phyloP scores from a whole-genome alignment of 2,888 invertebrate species.

The Orchesellides sinensis region DNA sequence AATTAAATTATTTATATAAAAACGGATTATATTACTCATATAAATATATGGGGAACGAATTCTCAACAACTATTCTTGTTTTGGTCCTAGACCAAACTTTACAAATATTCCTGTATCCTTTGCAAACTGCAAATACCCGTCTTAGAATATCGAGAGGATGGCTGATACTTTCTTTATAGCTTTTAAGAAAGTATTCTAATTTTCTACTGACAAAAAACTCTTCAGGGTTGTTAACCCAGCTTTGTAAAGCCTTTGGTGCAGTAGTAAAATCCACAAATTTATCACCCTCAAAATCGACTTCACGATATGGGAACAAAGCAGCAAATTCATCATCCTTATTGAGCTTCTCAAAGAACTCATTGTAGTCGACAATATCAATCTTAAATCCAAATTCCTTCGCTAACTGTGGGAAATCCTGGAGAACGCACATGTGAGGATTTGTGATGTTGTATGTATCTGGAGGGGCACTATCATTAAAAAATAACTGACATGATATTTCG shows the following conservation, averaged over 20 bases:
- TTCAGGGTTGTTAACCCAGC: constrained; percentile 51
- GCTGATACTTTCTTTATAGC: constrained; percentile 25
- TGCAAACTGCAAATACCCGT: constrained; percentile 55
- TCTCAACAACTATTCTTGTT: too few relatives aligned
- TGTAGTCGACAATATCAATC: constrained; percentile 52
- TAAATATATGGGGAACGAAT: too few relatives aligned
- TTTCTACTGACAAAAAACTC: constrained; percentile 52
- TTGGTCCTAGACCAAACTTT: constrained; percentile 50
- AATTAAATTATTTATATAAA: neutral
- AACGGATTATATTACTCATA: too few relatives aligned
- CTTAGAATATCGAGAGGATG: constrained; percentile 41
- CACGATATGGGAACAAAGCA: constrained; percentile 44
- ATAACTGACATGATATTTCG: constrained; percentile 51
- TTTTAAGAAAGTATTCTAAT: constrained; percentile 1
- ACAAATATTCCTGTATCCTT: constrained; percentile 34
- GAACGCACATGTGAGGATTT: constrained; percentile 59
- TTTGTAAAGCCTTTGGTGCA: constrained; percentile 33
- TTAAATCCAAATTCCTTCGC: constrained; percentile 45
- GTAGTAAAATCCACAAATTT: constrained; percentile 57
- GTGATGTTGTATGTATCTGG: constrained; percentile 68
- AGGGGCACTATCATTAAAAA: constrained; percentile 59
- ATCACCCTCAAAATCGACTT: constrained; percentile 59
- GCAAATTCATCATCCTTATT: constrained; percentile 58
- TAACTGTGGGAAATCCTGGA: constrained; percentile 35
- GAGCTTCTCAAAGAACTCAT: constrained; percentile 45